Percentiles rank a stretch among this genome's conserved stretches.
phyloP scores from a whole-genome alignment of 1,140 invertebrate genomes.

The Drosophila trapezifrons region DNA sequence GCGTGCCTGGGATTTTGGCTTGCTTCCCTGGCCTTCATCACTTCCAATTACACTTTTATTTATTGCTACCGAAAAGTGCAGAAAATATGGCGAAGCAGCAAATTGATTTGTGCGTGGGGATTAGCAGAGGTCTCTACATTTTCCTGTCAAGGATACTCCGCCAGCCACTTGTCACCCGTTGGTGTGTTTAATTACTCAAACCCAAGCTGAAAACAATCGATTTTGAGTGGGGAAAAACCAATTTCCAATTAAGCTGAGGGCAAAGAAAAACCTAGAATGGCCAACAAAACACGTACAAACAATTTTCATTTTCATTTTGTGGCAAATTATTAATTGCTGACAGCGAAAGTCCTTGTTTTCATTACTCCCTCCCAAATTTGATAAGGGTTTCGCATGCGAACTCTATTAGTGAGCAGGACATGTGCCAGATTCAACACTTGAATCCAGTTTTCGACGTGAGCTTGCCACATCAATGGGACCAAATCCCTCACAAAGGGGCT shows the following conservation, averaged over 20 bases:
- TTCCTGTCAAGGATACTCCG: slow-evolving; percentile 2
- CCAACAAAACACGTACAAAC: slow-evolving; percentile 63
- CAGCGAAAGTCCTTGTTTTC: slow-evolving; percentile 39
- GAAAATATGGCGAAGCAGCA: slow-evolving; percentile 23
- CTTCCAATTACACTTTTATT: slow-evolving; percentile 79
- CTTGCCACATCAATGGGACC: slow-evolving; percentile 44
- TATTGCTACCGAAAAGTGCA: slow-evolving; percentile 65
- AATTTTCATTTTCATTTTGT: slow-evolving; percentile 54
- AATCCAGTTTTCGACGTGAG: slow-evolving; percentile 25
- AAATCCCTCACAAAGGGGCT: slow-evolving; percentile 45
- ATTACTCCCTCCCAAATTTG: slow-evolving; percentile 63
- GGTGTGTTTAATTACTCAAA: slow-evolving; percentile 76
- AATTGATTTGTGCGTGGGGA: slow-evolving; percentile 74
- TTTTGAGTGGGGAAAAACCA: slow-evolving; percentile 37
- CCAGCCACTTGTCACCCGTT: slow-evolving; percentile 36
- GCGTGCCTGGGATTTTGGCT: slow-evolving; percentile 36
- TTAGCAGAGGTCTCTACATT: slow-evolving; percentile 24
- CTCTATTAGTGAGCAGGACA: slow-evolving; percentile 35
- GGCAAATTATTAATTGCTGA: slow-evolving; percentile 72
- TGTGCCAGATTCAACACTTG: slow-evolving; percentile 47
- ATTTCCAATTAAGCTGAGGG: slow-evolving; percentile 66
- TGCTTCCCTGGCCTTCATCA: slow-evolving; percentile 64
- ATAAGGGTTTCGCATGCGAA: slow-evolving; percentile 33
- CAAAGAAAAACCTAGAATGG: slow-evolving; percentile 37
- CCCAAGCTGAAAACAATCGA: slow-evolving; percentile 51